Percentiles rank a stretch among this genome's conserved stretches.
phyloP scores from a whole-genome alignment of 2,113 vertebrate species.

The Pedionomus torquatus region DNA sequence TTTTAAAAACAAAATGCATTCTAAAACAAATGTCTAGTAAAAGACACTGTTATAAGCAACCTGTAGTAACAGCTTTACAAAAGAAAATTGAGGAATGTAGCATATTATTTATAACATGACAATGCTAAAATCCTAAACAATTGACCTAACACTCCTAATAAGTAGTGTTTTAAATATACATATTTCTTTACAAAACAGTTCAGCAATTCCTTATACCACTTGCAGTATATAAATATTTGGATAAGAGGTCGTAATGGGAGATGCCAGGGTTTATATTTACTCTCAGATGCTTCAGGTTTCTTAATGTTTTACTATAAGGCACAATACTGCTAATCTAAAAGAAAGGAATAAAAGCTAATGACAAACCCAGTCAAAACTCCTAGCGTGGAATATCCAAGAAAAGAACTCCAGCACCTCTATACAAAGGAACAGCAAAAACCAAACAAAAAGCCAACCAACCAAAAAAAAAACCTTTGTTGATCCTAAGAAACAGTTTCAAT shows the following conservation, averaged over 20 bases:
- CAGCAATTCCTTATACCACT: constrained; percentile 48
- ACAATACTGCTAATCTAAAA: constrained; percentile 60
- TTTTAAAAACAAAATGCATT: constrained; percentile 39
- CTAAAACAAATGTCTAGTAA: constrained; percentile 39
- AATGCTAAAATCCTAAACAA: constrained; percentile 55
- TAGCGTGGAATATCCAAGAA: neutral
- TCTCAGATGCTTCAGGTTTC: constrained; percentile 51
- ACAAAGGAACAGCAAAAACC: neutral
- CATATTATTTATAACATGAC: constrained; percentile 42
- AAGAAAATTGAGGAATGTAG: constrained; percentile 40
- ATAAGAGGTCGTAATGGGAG: constrained; percentile 49
- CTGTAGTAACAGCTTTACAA: constrained; percentile 45
- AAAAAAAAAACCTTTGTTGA: neutral
- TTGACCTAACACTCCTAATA: constrained; percentile 30
- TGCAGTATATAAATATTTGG: constrained; percentile 56
- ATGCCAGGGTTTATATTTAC: constrained; percentile 49
- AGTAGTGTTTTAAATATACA: constrained; percentile 48
- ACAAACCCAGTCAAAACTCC: neutral
- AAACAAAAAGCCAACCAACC: no score
- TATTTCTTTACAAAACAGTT: constrained; percentile 66
- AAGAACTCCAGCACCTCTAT: constrained; percentile 1
- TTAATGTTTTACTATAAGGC: constrained; percentile 61
- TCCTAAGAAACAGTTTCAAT: neutral
- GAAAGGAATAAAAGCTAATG: constrained; percentile 30
- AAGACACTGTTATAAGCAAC: constrained; percentile 49